Base-by-base conservation (phyloP, 2,888 invertebrate genomes). In the Rhingia campestris region DNA sequence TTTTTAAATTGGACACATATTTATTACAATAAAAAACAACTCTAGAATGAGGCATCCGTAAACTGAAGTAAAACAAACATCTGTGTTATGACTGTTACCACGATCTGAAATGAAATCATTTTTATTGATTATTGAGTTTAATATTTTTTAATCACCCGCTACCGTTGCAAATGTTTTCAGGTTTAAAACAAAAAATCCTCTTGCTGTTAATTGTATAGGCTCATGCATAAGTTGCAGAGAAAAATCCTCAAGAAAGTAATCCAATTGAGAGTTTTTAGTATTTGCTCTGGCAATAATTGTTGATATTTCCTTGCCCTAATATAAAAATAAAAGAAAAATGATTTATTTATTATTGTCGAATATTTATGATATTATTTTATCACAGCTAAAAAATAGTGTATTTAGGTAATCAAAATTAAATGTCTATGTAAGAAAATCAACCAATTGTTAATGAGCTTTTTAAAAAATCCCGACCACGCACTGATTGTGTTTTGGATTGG, bases 41-140 rank as follows among this genome's bases (percentile, higher is more conserved):
- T 22, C 22, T 22, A 22, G 22, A 22, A 22, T 22, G 22, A 1
- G 22, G 4, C n/a, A 6, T 9, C n/a, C 0, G 5, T 45, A 35
- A 81, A 81, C 12, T 81, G 80, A 1, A 74, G 54, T 30, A 75
- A 43, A 6, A 81, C 80, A 22, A 81, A 35, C 32, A 81, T 12
- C 4, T 81, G 63, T 1, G 75, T 58, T 56, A 75, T 33, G 9
- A 56, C 37, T n/a, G 53, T 49, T 4, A 58, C 63, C 10, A 43
- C 39, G 56, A 81, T 74, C 80, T 81, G 39, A 43, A 79, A 72
- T 12, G 0, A 54, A 41, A 12, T 12, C 7, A 30, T 43, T 37
- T n/a, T 9, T 4, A 7, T 49, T 14, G 12, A 4, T 4, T 12
- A 43, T 30, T 22, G 22, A 22, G 22, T 22, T 22, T 22, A 22